Evolutionary conservation across 2,113 vertebrate species (phyloP).

Genomic region (Microcebus ravelobensis): DNA sequence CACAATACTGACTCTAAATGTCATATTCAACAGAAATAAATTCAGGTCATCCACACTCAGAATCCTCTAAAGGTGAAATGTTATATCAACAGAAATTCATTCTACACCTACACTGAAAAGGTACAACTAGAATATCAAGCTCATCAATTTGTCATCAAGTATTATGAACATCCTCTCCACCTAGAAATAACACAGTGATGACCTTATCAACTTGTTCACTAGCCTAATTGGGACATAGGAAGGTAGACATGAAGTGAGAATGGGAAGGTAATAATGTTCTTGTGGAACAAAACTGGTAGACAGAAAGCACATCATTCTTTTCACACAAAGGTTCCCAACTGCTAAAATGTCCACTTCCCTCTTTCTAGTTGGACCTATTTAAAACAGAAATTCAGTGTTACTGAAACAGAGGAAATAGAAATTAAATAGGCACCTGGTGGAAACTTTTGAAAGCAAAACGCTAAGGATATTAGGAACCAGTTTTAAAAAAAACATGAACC

Average conservation of each 20-base stretch:
- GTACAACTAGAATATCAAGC: neutral
- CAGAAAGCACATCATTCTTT: constrained; percentile 8
- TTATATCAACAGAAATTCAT: neutral
- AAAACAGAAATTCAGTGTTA: constrained; percentile 1
- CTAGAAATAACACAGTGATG: neutral
- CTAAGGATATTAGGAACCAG: neutral
- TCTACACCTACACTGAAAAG: neutral
- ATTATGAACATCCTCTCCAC: neutral
- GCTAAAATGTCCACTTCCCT: neutral
- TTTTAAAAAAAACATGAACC: neutral
- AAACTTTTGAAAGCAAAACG: constrained; percentile 42
- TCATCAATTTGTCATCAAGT: neutral
- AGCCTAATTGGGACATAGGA: neutral
- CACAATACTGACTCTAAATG: neutral
- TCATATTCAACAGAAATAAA: neutral
- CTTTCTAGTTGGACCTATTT: neutral
- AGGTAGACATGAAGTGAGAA: neutral
- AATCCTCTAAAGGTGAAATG: neutral
- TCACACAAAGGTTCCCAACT: neutral
- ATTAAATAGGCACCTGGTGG: neutral
- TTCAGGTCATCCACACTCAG: neutral
- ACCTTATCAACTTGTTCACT: neutral
- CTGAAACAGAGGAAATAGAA: neutral
- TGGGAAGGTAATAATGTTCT: neutral
- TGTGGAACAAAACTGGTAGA: constrained; percentile 4